These are phyloP conservation scores for Myathropa florea DNA, from an alignment of 2,888 invertebrate genomes.

Conservation along the genomic window DNA sequence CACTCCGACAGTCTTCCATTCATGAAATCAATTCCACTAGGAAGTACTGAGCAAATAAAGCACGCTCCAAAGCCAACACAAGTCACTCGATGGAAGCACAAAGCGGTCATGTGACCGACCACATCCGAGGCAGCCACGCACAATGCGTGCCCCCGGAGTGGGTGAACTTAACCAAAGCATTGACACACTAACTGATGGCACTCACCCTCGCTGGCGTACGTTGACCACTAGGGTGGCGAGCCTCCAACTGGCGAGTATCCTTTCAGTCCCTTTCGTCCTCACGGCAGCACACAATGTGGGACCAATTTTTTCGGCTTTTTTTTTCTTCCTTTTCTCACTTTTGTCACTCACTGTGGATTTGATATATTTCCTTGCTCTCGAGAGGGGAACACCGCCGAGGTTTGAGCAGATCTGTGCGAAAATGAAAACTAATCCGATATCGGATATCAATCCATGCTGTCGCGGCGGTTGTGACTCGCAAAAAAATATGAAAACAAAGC, in stretches of 20 bases:
- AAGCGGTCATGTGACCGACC: background rate
- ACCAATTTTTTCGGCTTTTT: background rate
- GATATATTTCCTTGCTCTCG: background rate
- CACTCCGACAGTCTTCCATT: background rate
- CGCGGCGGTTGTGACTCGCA: constrained; percentile 23
- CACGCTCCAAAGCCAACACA: background rate
- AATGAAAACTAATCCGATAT: constrained; percentile 50
- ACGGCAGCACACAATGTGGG: background rate
- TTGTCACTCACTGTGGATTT: constrained; percentile 3
- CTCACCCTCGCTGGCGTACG: background rate
- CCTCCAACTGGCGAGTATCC: constrained; percentile 9
- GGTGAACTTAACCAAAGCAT: background rate
- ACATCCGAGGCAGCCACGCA: background rate
- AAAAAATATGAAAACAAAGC: constrained; percentile 26
- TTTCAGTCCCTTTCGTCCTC: background rate
- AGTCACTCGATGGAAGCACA: background rate
- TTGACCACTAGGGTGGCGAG: background rate
- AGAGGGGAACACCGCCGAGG: background rate
- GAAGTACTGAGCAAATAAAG: background rate
- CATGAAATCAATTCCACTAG: background rate
- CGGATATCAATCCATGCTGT: constrained; percentile 15
- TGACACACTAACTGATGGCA: background rate
- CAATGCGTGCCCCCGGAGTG: background rate
- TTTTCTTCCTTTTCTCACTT: background rate
- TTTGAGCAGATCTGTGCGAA: constrained; percentile 33